Evolutionary conservation across 2,888 invertebrate genomes (phyloP), one percentile per base, ranked within the genome.

Genomic region (Cynaeus angustus): DNA sequence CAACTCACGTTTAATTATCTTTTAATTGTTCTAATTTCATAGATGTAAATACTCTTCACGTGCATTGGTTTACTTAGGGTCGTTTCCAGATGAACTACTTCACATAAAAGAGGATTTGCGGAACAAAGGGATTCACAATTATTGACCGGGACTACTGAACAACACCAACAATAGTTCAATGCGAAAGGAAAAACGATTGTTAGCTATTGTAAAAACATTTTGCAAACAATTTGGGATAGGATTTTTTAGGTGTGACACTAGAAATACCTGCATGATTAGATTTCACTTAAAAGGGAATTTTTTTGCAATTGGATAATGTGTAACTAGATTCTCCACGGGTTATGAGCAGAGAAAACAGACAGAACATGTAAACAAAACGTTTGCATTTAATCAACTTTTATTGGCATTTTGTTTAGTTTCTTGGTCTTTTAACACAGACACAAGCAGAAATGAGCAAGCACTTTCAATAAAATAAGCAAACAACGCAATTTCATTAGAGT

Each of bases 391-490:
- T 50, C 26, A 50, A 28, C 48, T 50, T 28, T 50, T 28, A 50
- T 28, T 28, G 46, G 7, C 46, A 46, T 43, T n/a, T 46, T 46
- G 7, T 46, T n/a, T 12, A 41, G 41, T 41, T 41, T 41, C 7
- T 12, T 12, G 10, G 13, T n/a, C 3, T n/a, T n/a, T 38, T 38
- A 28, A 7, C 28, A n/a, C 7, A 1, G 21, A 33, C 33, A 33
- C 33, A 33, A 4, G 9, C 9, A 33, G 33, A 33, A 33, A n/a
- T 33, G 33, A 33, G n/a, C 7, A 33, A 33, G 2, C n/a, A 7
- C 28, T 7, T 33, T 33, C 7, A 33, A 9, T 33, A 4, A 7
- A 33, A n/a, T 33, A 7, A n/a, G n/a, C 33, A 28, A 28, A 28
- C 28, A 28, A 28, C 28, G 28, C n/a, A n/a, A n/a, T n/a, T n/a